Evolutionary conservation across 2,888 invertebrate species (phyloP), one percentile per base, ranked within the genome.

Genomic region (Endotricha flammealis): DNA sequence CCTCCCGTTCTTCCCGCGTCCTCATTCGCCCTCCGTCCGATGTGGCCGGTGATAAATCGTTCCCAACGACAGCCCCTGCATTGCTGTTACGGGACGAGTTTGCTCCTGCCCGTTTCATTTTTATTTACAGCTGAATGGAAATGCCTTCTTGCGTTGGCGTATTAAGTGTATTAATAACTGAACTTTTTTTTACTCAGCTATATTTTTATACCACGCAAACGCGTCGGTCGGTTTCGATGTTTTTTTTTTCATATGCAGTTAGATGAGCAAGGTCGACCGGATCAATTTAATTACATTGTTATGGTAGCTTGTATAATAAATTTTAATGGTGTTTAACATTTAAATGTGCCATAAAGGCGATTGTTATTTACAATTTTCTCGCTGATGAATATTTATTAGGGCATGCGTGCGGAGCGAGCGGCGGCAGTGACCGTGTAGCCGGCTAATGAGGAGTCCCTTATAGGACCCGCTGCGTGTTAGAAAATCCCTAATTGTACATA

Each of bases 331-430:
- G 53, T 55, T 60, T 53, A 50, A 65, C 65, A 60, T 70, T 66
- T 61, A 64, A 67, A 68, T 69, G 53, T 61, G 53, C 58, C 53
- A 63, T 73, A 66, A 67, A 69, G 53, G 64, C 62, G 57, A 64
- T 66, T 66, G 64, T 57, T 55, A 53, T 66, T 73, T 74, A 70
- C 65, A 66, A 72, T 75, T 71, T 70, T 66, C 65, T 59, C 46
- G 54, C 57, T 65, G 64, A 70, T 82, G 75, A 81, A 82, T 82
- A 83, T 77, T 81, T 70, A 79, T 63, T 64, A 67, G 67, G 61
- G 59, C 53, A 57, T 25, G 14, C 32, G 25, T 20, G 42, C 35
- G 20, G 38, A 34, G 46, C 50, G 46, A 50, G 54, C 53, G 25
- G 12, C 25, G 24, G 24, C 32, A 16, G 32, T 44, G 63, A 45